These are phyloP conservation scores for Somateria mollissima DNA, from an alignment of 2,797 vertebrate species.

Conservation along the genomic window DNA sequence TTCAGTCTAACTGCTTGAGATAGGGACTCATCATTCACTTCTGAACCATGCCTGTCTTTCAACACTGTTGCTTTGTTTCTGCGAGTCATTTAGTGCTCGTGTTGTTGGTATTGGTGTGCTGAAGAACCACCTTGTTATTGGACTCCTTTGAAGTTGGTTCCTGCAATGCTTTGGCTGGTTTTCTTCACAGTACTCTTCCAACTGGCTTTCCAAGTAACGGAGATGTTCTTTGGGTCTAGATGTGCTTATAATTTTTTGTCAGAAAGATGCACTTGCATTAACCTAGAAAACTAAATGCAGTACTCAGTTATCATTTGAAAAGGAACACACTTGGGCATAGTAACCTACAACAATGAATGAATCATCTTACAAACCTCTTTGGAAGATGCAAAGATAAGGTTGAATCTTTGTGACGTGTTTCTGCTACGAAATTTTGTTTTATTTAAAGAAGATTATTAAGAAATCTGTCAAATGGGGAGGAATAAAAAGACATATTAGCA, in stretches of 20 bases:
- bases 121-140: conserved; percentile 4
- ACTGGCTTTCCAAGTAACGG: conserved; percentile 26
- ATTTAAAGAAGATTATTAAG: conserved; percentile 38
- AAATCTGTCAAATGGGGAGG: neutral
- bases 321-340: conserved; percentile 12
- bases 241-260: conserved; percentile 62
- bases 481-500: conserved; percentile 31
- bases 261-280: conserved; percentile 71
- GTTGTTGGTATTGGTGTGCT: conserved; percentile 21
- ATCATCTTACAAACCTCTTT: conserved; percentile 51
- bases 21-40: conserved; percentile 25
- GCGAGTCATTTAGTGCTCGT: neutral
- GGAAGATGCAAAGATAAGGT: conserved; percentile 32
- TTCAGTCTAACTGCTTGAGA: neutral
- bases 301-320: conserved; percentile 27
- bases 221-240: conserved; percentile 52
- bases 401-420: conserved; percentile 30
- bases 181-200: conserved; percentile 63
- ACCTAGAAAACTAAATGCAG: conserved; percentile 31
- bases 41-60: conserved; percentile 17
- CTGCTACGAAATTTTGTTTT: conserved; percentile 28
- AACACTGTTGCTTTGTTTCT: conserved; percentile 35
- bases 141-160: conserved; percentile 59
- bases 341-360: conserved; percentile 21
- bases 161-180: conserved; percentile 63